phyloP scores from a whole-genome alignment of 53 echinoderm and acorn worm species.

The Paelopatides confundens region DNA sequence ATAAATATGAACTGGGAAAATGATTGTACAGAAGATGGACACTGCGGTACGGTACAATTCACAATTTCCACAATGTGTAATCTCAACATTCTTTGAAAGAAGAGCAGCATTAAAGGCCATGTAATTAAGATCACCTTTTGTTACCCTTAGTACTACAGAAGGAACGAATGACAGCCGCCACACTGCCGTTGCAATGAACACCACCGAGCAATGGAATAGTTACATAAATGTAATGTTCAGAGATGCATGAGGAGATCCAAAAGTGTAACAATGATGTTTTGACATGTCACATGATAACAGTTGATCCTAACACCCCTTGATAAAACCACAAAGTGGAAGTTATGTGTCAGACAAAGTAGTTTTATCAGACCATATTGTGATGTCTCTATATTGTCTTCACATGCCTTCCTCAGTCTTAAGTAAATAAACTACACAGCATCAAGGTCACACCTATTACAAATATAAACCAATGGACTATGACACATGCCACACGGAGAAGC shows the following conservation, averaged over 20 bases:
- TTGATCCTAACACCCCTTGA: background rate
- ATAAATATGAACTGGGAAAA: constrained; percentile 44
- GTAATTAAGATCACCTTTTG: background rate
- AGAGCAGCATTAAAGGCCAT: background rate
- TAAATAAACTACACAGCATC: too few relatives aligned
- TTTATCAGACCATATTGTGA: background rate
- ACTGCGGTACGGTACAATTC: background rate
- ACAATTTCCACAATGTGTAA: background rate
- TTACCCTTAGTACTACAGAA: too few relatives aligned
- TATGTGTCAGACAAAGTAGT: background rate
- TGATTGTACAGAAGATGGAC: background rate
- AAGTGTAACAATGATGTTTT: background rate
- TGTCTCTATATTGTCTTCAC: background rate
- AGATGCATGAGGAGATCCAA: constrained; percentile 12
- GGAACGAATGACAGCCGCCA: background rate
- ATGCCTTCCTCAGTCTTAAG: too few relatives aligned
- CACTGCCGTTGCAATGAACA: background rate
- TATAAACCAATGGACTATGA: too few relatives aligned
- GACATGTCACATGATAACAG: background rate
- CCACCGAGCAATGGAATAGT: background rate
- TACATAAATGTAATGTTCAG: constrained; percentile 6
- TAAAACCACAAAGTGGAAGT: too few relatives aligned
- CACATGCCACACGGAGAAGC: too few relatives aligned
- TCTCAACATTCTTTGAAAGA: background rate
- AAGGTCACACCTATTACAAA: too few relatives aligned